Base-by-base conservation (phyloP, 2,113 vertebrate species). In the Acrocephalus arundinaceus region DNA sequence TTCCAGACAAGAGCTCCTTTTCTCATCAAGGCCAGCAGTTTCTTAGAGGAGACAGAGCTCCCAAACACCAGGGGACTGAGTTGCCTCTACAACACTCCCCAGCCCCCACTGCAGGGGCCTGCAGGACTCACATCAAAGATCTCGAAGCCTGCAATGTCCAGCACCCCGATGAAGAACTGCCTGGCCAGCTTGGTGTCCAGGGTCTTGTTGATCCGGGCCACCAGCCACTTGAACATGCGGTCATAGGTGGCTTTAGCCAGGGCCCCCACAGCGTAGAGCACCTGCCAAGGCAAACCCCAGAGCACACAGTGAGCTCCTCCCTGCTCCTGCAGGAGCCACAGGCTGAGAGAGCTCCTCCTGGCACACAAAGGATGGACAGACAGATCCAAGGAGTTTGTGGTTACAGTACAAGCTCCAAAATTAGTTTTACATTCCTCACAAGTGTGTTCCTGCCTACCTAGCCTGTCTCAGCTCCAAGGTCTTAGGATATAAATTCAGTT, bases 71-170 rank as follows among this genome's bases (percentile, higher is more conserved):
- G 48, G 12, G 27, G 19, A 31, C 58, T n/a, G 48, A 72, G 43
- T 1, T 62, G 12, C 11, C 45, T n/a, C 39, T 43, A 20, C 51
- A 58, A 13, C 41, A 10, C 43, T 28, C 19, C 41, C 76, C 70
- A 15, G 0, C 11, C 6, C 4, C 59, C 65, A 12, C 6, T 52
- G 52, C 71, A 77, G 61, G 31, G 17, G 20, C 45, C 70, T 62
- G 19, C 48, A 75, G 67, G 30, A 91, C 98, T 97, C 96, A 99
- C 99, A 1, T 99, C 99, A 94, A 99, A 99, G 96, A 99, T 99
- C 97, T 99, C 99, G 63, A 99, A 99, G 62, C 99, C 99, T 33
- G 99, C 99, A 7, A 99, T 99, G 97, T 99, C 99, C 97, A 99
- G 97, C 37, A 99, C 99, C 62, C 99, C 99, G 3, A 99, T 99